Conservation (phyloP, 2,113 vertebrate genomes). For the Triplophysa rosa region DNA sequence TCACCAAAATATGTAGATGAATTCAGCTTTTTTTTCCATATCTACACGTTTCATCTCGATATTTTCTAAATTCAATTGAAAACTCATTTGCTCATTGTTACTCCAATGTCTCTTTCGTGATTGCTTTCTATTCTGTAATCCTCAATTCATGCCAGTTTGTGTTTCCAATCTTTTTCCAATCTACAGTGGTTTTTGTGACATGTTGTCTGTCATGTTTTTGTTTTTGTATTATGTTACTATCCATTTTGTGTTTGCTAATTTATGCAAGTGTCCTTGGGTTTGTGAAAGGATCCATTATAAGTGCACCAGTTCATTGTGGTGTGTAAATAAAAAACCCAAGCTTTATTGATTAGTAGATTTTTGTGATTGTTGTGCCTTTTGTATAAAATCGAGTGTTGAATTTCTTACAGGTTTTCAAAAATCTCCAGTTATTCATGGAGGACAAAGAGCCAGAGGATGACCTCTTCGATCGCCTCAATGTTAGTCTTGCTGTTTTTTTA, state of each 20-base stretch:
- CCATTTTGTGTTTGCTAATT: background rate
- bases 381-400: background rate
- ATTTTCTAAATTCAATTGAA: background rate
- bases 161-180: background rate
- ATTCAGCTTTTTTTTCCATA: no score
- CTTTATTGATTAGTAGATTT: background rate
- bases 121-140: background rate
- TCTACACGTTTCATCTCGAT: background rate
- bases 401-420: conserved; percentile 89
- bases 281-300: conserved; percentile 1
- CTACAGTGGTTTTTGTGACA: background rate
- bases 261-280: conserved; percentile 21
- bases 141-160: conserved; percentile 2
- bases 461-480: conserved; percentile 96
- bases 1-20: no score
- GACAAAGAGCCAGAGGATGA: conserved; percentile 97
- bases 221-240: background rate
- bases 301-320: background rate
- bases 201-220: background rate
- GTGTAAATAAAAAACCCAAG: background rate
- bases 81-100: background rate
- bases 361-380: background rate
- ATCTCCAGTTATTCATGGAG: conserved; percentile 97
- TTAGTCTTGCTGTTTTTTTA: conserved; percentile 67
- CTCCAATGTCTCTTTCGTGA: background rate